Evolutionary conservation across 2,113 vertebrate genomes (phyloP).

Genomic region (Dascyllus trimaculatus): DNA sequence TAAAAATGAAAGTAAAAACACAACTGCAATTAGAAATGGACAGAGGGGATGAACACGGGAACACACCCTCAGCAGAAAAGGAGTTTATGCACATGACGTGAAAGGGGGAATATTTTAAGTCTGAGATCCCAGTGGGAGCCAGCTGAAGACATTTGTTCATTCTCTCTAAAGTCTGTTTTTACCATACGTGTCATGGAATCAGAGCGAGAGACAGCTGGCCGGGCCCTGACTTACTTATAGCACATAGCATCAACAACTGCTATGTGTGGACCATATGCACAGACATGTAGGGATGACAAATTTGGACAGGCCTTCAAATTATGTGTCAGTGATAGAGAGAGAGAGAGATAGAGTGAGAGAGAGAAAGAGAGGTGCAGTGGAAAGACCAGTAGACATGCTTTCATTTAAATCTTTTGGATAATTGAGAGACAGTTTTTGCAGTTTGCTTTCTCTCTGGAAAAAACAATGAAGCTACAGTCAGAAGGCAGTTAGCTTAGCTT

Average conservation of each 20-base stretch:
- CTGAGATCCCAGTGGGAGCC: constrained; percentile 32
- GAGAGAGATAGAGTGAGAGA: neutral
- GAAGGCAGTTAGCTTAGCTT: too few species aligned
- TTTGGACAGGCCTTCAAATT: constrained; percentile 5
- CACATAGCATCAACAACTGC: constrained; percentile 54
- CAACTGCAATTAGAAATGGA: neutral
- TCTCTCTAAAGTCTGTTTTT: constrained; percentile 56
- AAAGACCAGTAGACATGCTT: neutral
- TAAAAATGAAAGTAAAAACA: constrained; percentile 52
- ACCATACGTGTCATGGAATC: constrained; percentile 36
- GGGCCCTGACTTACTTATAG: constrained; percentile 51
- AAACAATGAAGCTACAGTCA: too few species aligned
- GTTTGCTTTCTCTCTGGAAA: neutral
- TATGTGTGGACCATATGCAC: constrained; percentile 1
- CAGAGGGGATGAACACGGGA: neutral
- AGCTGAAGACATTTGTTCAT: constrained; percentile 38
- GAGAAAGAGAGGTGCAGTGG: neutral
- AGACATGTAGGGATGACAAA: constrained; percentile 16
- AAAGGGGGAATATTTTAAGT: constrained; percentile 43
- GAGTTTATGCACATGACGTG: neutral
- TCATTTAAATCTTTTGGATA: neutral
- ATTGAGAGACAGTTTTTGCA: neutral
- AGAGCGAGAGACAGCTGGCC: constrained; percentile 62
- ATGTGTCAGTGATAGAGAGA: neutral
- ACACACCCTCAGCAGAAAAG: neutral